A percentile compares a stretch with the other conserved stretches of the same genome.
Evolutionary conservation across 2,888 invertebrate genomes (phyloP).

Genomic region (Colostygia pectinataria): DNA sequence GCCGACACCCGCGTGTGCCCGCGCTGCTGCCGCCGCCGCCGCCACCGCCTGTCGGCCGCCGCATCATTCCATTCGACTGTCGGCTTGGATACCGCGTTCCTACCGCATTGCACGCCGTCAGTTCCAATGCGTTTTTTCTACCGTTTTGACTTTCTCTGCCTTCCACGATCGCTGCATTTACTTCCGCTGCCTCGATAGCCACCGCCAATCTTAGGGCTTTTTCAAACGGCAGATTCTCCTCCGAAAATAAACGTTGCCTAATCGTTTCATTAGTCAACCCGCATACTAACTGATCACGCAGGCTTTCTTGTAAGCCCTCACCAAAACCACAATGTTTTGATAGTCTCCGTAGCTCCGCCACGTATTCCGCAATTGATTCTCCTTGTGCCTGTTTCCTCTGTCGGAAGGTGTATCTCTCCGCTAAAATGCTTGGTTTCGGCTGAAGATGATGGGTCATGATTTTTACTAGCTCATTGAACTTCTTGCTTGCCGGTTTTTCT

Average conservation of each 20-base stretch:
- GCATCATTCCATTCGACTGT: too few species aligned
- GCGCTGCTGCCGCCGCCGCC: too few species aligned
- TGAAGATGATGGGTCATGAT: not conserved
- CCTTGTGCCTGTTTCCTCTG: constrained; percentile 7
- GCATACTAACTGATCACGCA: not conserved
- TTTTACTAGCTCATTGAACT: not conserved
- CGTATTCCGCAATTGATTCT: constrained; percentile 11
- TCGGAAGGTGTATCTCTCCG: constrained; percentile 14
- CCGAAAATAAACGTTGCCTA: constrained; percentile 21
- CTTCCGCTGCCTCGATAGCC: constrained; percentile 16
- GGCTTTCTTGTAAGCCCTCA: not conserved
- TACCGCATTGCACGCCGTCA: too few species aligned
- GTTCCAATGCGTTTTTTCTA: too few species aligned
- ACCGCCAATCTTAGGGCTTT: constrained; percentile 5
- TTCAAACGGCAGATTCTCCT: constrained; percentile 6
- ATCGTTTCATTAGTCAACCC: constrained; percentile 12
- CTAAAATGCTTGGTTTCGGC: constrained; percentile 7
- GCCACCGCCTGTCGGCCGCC: too few species aligned
- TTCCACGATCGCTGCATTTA: constrained; percentile 12
- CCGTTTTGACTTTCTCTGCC: too few species aligned
- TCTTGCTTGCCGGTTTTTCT: not conserved
- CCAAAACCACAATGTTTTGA: not conserved
- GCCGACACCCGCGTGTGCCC: too few species aligned
- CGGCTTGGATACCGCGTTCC: too few species aligned
- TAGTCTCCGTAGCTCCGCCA: not conserved